Evolutionary conservation across 2,113 vertebrate genomes (phyloP).

Genomic region (Pan paniscus): DNA sequence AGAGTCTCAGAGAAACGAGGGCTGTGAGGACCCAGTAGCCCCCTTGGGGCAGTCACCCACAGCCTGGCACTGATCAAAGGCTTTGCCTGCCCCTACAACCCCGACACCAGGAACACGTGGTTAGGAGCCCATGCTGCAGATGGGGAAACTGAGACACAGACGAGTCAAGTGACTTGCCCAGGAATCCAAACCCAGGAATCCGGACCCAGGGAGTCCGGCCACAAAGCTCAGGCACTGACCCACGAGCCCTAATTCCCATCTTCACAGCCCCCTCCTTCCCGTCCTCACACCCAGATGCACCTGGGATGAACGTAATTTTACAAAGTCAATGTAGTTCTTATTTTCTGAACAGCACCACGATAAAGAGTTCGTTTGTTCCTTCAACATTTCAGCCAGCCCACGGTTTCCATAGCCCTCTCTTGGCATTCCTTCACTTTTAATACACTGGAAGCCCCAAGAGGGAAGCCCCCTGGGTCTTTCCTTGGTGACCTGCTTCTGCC

Average conservation of each 20-base stretch:
- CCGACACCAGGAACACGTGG: background rate
- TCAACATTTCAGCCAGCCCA: background rate
- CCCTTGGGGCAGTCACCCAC: no score
- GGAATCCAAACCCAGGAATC: background rate
- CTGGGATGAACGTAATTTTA: background rate
- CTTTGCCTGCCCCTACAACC: no score
- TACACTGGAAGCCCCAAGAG: background rate
- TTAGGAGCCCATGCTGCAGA: background rate
- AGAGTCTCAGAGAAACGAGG: background rate
- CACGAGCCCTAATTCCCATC: background rate
- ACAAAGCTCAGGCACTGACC: background rate
- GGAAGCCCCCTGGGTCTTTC: background rate
- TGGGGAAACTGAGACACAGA: background rate
- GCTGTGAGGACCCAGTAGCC: no score
- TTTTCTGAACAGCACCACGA: background rate
- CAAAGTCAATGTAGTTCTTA: background rate
- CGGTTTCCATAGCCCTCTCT: background rate
- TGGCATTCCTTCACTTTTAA: background rate
- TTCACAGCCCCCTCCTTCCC: rapidly evolving
- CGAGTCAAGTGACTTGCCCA: background rate
- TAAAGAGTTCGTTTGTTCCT: background rate
- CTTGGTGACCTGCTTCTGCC: background rate
- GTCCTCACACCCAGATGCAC: rapidly evolving
- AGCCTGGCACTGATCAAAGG: background rate
- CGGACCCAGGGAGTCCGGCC: background rate